Evolutionary conservation across 2,888 invertebrate species (phyloP).

Genomic region (Lycophotia porphyrea): DNA sequence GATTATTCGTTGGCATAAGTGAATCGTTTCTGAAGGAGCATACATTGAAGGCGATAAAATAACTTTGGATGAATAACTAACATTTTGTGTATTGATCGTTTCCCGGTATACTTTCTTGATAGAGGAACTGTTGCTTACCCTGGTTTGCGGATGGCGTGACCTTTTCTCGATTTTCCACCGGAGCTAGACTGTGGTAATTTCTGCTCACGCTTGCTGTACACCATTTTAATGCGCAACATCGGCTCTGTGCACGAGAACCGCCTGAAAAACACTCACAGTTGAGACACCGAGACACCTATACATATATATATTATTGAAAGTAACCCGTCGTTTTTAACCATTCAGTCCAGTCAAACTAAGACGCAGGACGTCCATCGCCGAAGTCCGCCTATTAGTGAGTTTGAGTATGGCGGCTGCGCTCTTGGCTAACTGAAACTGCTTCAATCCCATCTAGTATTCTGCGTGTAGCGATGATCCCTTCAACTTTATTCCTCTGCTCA

Average conservation of each 20-base stretch:
- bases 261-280: constrained; percentile 66
- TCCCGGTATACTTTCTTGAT: too few species aligned
- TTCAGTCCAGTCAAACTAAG: too few species aligned
- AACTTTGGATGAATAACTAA: too few species aligned
- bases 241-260: constrained; percentile 90
- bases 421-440: neutral
- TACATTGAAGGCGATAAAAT: too few species aligned
- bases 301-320: too few species aligned
- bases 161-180: constrained; percentile 28
- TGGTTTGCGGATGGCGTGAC: constrained; percentile 69
- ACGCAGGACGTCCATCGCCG: neutral
- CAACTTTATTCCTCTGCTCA: constrained; percentile 45
- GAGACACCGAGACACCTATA: neutral
- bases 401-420: neutral
- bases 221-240: constrained; percentile 90
- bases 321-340: too few species aligned
- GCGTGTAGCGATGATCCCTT: too few species aligned
- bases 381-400: neutral
- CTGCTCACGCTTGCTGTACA: constrained; percentile 84
- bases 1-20: too few species aligned
- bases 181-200: constrained; percentile 33
- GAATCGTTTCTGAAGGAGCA: too few species aligned
- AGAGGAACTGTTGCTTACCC: constrained; percentile 70
- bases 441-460: neutral
- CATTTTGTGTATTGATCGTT: too few species aligned